These are phyloP conservation scores for Spicauda simplicius DNA, from an alignment of 2,888 invertebrate genomes.

Conservation along the genomic window DNA sequence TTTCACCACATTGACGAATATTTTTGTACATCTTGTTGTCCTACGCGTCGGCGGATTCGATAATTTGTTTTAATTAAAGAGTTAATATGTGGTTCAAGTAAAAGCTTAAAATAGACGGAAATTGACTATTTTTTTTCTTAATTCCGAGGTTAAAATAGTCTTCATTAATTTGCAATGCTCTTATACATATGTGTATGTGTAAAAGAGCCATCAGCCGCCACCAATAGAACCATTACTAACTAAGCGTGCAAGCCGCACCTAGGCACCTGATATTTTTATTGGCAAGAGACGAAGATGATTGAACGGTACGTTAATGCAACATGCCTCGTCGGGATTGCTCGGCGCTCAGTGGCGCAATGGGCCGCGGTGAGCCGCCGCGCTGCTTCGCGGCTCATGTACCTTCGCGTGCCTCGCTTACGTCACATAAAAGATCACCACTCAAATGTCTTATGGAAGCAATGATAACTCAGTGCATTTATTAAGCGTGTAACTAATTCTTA, in stretches of 20 bases:
- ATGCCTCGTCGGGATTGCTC: slow-evolving; percentile 3
- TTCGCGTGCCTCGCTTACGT: neutral
- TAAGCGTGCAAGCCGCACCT: neutral
- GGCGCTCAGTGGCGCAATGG: slow-evolving; percentile 11
- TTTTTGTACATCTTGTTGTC: slow-evolving; percentile 10
- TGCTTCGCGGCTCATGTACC: neutral
- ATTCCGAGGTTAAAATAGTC: no score
- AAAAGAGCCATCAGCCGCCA: neutral
- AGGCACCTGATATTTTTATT: neutral
- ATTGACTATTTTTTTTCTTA: no score
- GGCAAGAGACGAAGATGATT: slow-evolving; percentile 8
- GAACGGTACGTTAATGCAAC: neutral
- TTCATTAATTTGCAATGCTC: no score
- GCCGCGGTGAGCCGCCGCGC: slow-evolving; percentile 10
- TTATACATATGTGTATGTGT: neutral
- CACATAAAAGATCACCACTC: neutral
- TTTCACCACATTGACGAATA: slow-evolving; percentile 31
- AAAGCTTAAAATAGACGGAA: no score
- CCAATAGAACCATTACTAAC: neutral
- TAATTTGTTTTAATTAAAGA: slow-evolving; percentile 15
- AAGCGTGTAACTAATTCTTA: no score
- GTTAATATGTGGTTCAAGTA: neutral
- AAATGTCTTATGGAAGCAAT: no score
- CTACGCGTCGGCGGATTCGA: slow-evolving; percentile 14
- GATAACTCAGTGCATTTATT: no score